These are phyloP conservation scores for Drosophila sechellia DNA, from an alignment of 1,140 invertebrate species.

Conservation along the genomic window DNA sequence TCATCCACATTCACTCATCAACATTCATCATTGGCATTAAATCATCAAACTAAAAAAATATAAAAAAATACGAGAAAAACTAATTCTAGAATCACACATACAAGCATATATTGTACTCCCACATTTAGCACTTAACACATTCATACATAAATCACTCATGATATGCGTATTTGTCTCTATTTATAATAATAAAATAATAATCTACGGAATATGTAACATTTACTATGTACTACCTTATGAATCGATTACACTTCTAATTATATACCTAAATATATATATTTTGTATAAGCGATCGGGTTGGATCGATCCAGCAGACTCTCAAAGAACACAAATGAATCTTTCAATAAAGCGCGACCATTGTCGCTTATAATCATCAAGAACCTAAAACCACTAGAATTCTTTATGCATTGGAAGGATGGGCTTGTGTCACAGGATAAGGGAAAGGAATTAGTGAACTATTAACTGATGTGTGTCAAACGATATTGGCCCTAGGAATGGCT, in stretches of 20 bases:
- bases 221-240: slow-evolving; percentile 73
- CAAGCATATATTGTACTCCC: slow-evolving; percentile 51
- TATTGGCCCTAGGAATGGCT: slow-evolving; percentile 43
- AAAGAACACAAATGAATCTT: slow-evolving; percentile 66
- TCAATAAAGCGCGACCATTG: slow-evolving; percentile 82
- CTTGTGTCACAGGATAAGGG: no score
- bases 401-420: slow-evolving; percentile 12
- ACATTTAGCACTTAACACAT: slow-evolving; percentile 57
- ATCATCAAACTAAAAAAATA: slow-evolving; percentile 41
- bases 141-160: slow-evolving; percentile 53
- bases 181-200: slow-evolving; percentile 65
- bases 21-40: slow-evolving; percentile 44
- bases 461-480: slow-evolving; percentile 20
- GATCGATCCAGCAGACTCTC: slow-evolving; percentile 54
- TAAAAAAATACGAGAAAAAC: slow-evolving; percentile 12
- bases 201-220: slow-evolving; percentile 66
- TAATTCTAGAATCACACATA: slow-evolving; percentile 37
- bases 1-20: slow-evolving; percentile 21
- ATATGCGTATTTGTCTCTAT: slow-evolving; percentile 79
- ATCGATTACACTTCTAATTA: slow-evolving; percentile 72
- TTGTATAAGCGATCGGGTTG: slow-evolving; percentile 65
- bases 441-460: no score
- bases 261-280: slow-evolving; percentile 71
- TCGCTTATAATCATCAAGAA: slow-evolving; percentile 80
- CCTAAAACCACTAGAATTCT: slow-evolving; percentile 6